Evolutionary conservation across 2,888 invertebrate species (phyloP).

Genomic region (Callyntrura guangdongensis): DNA sequence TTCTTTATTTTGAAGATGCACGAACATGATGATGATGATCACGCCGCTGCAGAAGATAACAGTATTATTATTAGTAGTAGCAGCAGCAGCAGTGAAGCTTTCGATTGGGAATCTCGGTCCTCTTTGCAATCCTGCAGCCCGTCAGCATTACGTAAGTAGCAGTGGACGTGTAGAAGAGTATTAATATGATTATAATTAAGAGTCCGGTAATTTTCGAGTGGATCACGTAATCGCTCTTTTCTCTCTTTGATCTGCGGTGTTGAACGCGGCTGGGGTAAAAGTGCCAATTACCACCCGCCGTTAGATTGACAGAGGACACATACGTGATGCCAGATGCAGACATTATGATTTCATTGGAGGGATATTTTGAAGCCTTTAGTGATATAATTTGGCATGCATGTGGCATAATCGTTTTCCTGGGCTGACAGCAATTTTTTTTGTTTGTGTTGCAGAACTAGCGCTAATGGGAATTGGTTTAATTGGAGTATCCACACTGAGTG

Average conservation of each 20-base stretch:
- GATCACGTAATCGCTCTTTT: not conserved
- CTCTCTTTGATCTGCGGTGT: not conserved
- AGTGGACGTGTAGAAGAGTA: not conserved
- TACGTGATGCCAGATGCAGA: too few species aligned
- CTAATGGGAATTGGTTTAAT: constrained; percentile 61
- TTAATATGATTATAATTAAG: too few species aligned
- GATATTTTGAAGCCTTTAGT: too few species aligned
- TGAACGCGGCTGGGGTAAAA: not conserved
- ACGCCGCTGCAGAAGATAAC: constrained; percentile 20
- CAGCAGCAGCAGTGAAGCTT: not conserved
- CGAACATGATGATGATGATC: constrained; percentile 51
- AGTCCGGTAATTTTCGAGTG: not conserved
- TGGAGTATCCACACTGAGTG: not conserved
- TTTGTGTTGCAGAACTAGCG: constrained; percentile 23
- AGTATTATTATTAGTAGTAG: not conserved
- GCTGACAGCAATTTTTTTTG: not conserved
- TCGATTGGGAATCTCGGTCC: constrained; percentile 17
- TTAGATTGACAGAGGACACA: not conserved
- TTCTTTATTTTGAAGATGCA: constrained; percentile 62
- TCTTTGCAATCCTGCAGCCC: not conserved
- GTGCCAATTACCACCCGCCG: too few species aligned
- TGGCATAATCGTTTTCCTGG: too few species aligned
- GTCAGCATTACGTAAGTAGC: constrained; percentile 41
- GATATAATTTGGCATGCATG: not conserved
- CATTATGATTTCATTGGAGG: too few species aligned